Evolutionary conservation across 1,140 invertebrate species (phyloP), one percentile per base, ranked within the genome.

Genomic region (Vollenhovia emeryi): DNA sequence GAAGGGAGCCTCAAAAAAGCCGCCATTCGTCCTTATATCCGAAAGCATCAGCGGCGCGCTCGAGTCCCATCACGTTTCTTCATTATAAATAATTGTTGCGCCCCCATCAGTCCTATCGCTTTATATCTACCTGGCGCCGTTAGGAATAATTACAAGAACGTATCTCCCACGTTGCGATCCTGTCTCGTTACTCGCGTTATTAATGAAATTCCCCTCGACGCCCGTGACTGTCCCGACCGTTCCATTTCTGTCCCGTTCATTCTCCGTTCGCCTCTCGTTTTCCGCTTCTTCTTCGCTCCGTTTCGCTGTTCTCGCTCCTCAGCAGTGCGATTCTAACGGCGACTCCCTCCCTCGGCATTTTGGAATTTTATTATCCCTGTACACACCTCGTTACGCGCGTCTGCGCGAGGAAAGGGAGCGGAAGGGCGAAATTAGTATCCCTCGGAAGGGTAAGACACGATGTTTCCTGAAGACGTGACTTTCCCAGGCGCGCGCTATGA

Each of bases 351-450:
- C 18, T 45, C 57, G 84, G 50, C 79, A 84, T 76, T 71, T 87
- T 84, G 71, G 64, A 83, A 78, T 88, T 87, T 88, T 76, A 88
- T 88, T 88, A 88, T 87, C 40, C 50, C 76, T 88, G 64, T 68
- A 75, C 43, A 21, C 48, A 84, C 52, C 74, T 87, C 64, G 78
- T 88, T 88, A 88, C 13, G 27, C 33, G 11, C 33, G 18, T 73
- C 27, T 52, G 43, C n/a, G 8, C 18, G 24, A 71, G 48, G 13
- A 57, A 80, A 57, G 27, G n/a, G 18, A 57, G 36, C 50, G 66
- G 0, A 24, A 59, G 18, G n/a, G 21, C 24, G 50, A 82, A 71
- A 45, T 82, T 71, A 73, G 27, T 43, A 82, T 57, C 40, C 59
- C 7, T 36, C 24, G 13, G 24, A 21, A 18, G 11, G 13, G 4